A percentile compares a stretch with the other conserved stretches of the same genome.
These are phyloP conservation scores for Sceloporus tristichus DNA, from an alignment of 2,113 vertebrate species.

Conservation along the genomic window DNA sequence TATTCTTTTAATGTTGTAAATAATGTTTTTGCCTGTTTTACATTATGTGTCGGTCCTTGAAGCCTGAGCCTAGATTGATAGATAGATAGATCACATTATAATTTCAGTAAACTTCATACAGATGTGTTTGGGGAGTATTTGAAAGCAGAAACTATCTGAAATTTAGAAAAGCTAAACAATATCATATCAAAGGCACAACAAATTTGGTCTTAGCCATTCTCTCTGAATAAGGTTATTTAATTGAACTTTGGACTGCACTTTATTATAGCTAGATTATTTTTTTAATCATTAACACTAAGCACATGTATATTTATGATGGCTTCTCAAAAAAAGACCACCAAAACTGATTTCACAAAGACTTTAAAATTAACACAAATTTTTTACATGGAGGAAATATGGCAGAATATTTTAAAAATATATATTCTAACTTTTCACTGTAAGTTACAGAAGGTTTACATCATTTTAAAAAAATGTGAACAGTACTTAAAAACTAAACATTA, in stretches of 20 bases:
- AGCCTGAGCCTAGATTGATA: no score
- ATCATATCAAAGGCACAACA: not conserved
- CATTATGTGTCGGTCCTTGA: no score
- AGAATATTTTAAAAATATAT: not conserved
- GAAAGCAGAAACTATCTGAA: not conserved
- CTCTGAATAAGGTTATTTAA: not conserved
- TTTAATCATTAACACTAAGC: no score
- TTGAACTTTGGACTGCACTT: constrained; percentile 5
- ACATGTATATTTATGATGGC: no score
- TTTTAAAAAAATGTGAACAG: not conserved
- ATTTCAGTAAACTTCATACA: not conserved
- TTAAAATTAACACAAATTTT: not conserved
- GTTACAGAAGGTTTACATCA: not conserved
- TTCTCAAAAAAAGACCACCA: not conserved
- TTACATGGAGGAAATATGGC: not conserved
- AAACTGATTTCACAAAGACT: not conserved
- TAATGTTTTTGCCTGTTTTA: no score
- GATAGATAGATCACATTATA: not conserved
- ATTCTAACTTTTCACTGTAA: not conserved
- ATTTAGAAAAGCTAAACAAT: not conserved
- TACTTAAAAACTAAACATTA: not conserved
- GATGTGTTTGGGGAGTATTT: not conserved
- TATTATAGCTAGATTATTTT: not conserved
- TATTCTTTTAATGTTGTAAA: no score
- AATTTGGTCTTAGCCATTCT: no score